Base-by-base conservation (phyloP, 2,888 invertebrate genomes). In the Hololepta plana region DNA sequence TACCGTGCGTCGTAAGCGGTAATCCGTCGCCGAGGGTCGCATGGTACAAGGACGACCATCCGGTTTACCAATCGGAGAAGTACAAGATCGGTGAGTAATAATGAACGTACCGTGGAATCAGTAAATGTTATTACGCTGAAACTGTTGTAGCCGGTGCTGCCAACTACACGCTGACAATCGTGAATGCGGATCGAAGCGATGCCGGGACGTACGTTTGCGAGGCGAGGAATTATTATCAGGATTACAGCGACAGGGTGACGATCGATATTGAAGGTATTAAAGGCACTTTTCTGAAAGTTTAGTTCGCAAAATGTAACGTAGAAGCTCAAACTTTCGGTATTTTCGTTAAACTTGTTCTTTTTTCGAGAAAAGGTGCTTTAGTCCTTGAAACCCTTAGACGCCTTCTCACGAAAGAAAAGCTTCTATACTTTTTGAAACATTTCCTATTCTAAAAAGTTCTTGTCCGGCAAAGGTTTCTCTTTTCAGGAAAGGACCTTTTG, bases 131-230 rank as follows among this genome's bases (percentile, higher is more conserved):
- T 16, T 22, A 30, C 15, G 9, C 9, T 21, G 8, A n/a, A 4
- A 12, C n/a, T n/a, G 7, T 27, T 23, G 27, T 13, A 17, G 16
- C 28, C 31, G 33, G 39, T 47, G 39, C 51, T 69, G 74, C 70
- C 34, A 67, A 73, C 23, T 61, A 75, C 43, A 70, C 77, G 8
- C 57, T 91, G 41, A 60, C 70, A 12, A 71, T 93, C 26, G 49
- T 55, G 15, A 57, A 65, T 26, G 68, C 74, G 8, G 60, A 61
- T 20, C 52, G 58, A 24, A 60, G 59, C 15, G 90, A 93, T 53
- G 67, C 76, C 22, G 91, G 88, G 20, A 56, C 54, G 35, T 93
- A 93, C 53, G 67, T 69, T 25, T 93, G 91, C 52, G 72, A 74
- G 46, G 91, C 85, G 2, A 55, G 61, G 36, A 91, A 91, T 58